Conservation (phyloP, 2,888 invertebrate genomes). For the Eristalis tenax region DNA sequence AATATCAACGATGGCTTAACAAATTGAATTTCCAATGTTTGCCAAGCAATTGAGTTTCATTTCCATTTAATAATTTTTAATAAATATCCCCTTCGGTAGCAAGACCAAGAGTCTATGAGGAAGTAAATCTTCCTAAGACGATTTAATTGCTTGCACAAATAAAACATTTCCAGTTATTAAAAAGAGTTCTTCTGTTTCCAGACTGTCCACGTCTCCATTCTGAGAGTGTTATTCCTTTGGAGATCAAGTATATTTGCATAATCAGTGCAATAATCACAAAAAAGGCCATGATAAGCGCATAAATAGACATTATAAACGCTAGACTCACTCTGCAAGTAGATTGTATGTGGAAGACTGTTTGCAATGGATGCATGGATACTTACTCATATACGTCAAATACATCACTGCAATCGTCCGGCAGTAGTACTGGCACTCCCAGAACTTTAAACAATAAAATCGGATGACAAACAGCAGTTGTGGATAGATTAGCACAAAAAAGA, state of each 20-base stretch:
- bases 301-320: conserved; percentile 83
- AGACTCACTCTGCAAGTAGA: conserved; percentile 82
- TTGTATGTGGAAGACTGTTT: conserved; percentile 26
- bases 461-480: conserved; percentile 92
- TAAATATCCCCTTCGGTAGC: conserved; percentile 14
- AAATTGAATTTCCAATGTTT: background rate
- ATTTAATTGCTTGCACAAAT: conserved; percentile 58
- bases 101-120: conserved; percentile 21
- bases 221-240: conserved; percentile 82
- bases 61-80: conserved; percentile 17
- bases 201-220: conserved; percentile 81
- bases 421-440: conserved; percentile 82
- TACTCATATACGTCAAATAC: conserved; percentile 90
- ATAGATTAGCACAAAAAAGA: conserved; percentile 89
- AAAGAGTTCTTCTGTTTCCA: conserved; percentile 75
- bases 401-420: conserved; percentile 92
- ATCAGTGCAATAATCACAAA: conserved; percentile 82
- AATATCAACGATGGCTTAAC: background rate
- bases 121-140: conserved; percentile 16
- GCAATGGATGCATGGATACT: conserved; percentile 78
- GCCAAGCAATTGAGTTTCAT: background rate
- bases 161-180: conserved; percentile 77
- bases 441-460: conserved; percentile 83
- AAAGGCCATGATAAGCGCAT: conserved; percentile 82
- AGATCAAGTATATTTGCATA: conserved; percentile 81